phyloP scores from a whole-genome alignment of 2,888 invertebrate genomes.

The Apamea anceps region DNA sequence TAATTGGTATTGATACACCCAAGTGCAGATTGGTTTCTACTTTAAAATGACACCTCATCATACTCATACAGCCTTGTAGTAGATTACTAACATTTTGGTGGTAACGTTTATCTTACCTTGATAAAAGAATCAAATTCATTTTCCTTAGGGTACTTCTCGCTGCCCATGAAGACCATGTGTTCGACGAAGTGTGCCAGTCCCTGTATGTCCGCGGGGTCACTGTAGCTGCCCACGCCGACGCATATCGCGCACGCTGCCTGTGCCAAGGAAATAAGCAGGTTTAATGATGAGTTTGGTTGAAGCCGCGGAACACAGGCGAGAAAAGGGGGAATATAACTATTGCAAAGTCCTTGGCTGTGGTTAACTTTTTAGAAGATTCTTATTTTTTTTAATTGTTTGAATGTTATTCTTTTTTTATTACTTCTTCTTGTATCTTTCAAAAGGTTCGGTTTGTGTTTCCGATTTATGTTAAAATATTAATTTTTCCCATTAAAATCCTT shows the following conservation, averaged over 20 bases:
- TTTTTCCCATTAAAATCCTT: neutral
- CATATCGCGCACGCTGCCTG: constrained; percentile 94
- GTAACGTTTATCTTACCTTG: constrained; percentile 82
- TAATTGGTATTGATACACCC: neutral
- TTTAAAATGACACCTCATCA: neutral
- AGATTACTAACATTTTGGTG: neutral
- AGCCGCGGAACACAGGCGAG: neutral
- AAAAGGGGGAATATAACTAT: neutral
- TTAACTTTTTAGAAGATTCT: neutral
- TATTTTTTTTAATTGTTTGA: neutral
- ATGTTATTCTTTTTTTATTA: neutral
- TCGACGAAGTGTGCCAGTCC: constrained; percentile 96
- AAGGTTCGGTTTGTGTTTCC: no score
- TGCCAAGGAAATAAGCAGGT: constrained; percentile 47
- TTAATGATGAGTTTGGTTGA: neutral
- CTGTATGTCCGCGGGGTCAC: constrained; percentile 94
- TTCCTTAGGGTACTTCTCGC: constrained; percentile 96
- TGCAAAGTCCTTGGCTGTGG: neutral
- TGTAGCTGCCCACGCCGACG: constrained; percentile 94
- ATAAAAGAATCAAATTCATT: constrained; percentile 96
- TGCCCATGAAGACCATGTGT: constrained; percentile 99
- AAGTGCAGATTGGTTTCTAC: neutral
- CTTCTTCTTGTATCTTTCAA: neutral
- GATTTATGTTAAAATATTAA: neutral
- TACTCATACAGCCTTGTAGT: neutral